Base-by-base conservation (phyloP, 2,888 invertebrate genomes). In the Dascillus cervinus region DNA sequence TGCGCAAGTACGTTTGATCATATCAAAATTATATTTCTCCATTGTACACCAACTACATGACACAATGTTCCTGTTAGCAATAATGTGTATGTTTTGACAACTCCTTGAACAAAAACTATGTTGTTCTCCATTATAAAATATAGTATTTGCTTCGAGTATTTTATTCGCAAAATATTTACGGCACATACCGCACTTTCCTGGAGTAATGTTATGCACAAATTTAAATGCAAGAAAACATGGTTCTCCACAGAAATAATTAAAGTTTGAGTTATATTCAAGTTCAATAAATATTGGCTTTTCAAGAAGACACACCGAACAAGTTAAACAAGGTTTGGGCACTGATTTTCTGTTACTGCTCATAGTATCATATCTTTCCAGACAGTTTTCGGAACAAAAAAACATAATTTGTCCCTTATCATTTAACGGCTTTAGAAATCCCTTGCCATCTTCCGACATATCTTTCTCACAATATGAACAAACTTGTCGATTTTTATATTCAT, bases 11-110 rank as follows among this genome's bases (percentile, higher is more conserved):
- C 82, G 70, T 38, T 75, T 72, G 13, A 96, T 90, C 91, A 96
- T 92, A 57, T 96, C 95, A 56, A 92, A 95, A 64, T 95, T 94
- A 61, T 90, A 90, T 60, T 95, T 95, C 60, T 91, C 92, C 3
- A 91, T 89, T 67, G 90, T 91, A 62, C 96, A 96, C 86, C 89
- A 90, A 50, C 83, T 82, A 61, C 96, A 96, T 0, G 89, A 82
- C 3, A 91, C 86, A 51, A 91, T 91, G 61, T 88, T 87, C 14
- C 91, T 70, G 40, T 85, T 82, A 13, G 83, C 80, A 46, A 89
- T 82, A 9, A 92, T 88, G 60, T 83, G 94, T 11, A 89, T 82
- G 57, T 90, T 91, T 66, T 92, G 79, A 60, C 95, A 96, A 1
- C 85, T 81, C 47, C 85, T 84, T 1, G 85, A 82, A 62, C 96